A percentile compares a stretch with the other conserved stretches of the same genome.
These are phyloP conservation scores for Luperina testacea DNA, from an alignment of 2,888 invertebrate species.

Conservation along the genomic window DNA sequence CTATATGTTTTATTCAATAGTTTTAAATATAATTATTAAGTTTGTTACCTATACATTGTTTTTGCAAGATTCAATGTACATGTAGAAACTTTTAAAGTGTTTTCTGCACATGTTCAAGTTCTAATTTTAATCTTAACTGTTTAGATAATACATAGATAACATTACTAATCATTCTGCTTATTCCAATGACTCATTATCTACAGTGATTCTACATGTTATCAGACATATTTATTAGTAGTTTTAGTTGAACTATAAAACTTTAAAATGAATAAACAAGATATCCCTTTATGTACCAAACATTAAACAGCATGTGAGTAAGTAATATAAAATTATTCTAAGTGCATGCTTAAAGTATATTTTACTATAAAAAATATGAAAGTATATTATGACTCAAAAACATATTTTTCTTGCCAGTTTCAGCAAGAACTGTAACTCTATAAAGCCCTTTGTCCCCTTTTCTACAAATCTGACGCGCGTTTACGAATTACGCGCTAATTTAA, in stretches of 20 bases:
- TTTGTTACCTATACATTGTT: neutral
- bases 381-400: neutral
- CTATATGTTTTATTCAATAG: neutral
- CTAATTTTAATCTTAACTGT: slow-evolving; percentile 29
- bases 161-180: slow-evolving; percentile 17
- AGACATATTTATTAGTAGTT: neutral
- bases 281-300: neutral
- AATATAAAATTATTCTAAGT: neutral
- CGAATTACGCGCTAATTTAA: neutral
- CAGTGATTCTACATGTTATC: slow-evolving; percentile 4
- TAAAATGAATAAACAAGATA: neutral
- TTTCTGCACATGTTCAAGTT: slow-evolving; percentile 26
- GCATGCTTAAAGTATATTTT: neutral
- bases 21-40: slow-evolving; percentile 1
- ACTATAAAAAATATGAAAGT: neutral
- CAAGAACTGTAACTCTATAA: neutral
- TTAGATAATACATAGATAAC: slow-evolving; percentile 33
- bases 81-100: slow-evolving; percentile 30
- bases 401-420: neutral
- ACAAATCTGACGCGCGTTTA: neutral
- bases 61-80: neutral
- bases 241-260: neutral
- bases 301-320: slow-evolving; percentile 6
- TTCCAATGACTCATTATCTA: slow-evolving; percentile 24
- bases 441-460: too few relatives aligned